A percentile compares a stretch with the other conserved stretches of the same genome.
Conservation (phyloP, 1,140 invertebrate genomes). For the Lepidurus arcticus region DNA sequence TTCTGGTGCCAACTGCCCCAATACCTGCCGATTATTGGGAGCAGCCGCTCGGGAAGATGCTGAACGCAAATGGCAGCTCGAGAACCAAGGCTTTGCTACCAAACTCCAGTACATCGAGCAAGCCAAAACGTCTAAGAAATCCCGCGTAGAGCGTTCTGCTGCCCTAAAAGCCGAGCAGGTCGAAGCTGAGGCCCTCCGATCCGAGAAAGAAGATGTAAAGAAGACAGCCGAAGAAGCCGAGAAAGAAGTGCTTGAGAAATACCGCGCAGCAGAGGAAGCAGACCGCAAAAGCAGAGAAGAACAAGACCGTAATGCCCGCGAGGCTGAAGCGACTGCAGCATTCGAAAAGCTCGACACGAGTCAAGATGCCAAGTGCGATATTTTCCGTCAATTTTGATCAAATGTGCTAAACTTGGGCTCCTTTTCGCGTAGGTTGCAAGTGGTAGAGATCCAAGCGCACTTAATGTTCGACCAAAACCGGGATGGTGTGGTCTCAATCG, state of each 20-base stretch:
- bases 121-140: conserved; percentile 60
- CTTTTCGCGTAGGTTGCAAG: conserved; percentile 64
- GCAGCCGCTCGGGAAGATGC: conserved; percentile 67
- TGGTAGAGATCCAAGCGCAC: conserved; percentile 69
- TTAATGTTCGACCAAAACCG: conserved; percentile 76
- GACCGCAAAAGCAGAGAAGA: conserved; percentile 54
- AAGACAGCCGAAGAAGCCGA: conserved; percentile 65
- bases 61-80: conserved; percentile 58
- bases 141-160: conserved; percentile 51
- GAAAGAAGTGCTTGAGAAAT: conserved; percentile 66
- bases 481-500: conserved; percentile 76
- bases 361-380: conserved; percentile 40
- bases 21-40: conserved; percentile 79
- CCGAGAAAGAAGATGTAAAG: conserved; percentile 68
- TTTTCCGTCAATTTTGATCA: neutral
- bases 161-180: conserved; percentile 64
- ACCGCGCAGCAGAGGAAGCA: conserved; percentile 59
- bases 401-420: neutral
- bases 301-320: conserved; percentile 47
- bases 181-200: conserved; percentile 62
- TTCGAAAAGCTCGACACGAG: conserved; percentile 45
- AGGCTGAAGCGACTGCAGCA: conserved; percentile 40
- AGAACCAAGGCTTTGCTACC: conserved; percentile 69
- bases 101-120: conserved; percentile 66
- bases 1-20: conserved; percentile 57